Base-by-base conservation (phyloP, 2,797 vertebrate species). In the Dromococcyx pavoninus region DNA sequence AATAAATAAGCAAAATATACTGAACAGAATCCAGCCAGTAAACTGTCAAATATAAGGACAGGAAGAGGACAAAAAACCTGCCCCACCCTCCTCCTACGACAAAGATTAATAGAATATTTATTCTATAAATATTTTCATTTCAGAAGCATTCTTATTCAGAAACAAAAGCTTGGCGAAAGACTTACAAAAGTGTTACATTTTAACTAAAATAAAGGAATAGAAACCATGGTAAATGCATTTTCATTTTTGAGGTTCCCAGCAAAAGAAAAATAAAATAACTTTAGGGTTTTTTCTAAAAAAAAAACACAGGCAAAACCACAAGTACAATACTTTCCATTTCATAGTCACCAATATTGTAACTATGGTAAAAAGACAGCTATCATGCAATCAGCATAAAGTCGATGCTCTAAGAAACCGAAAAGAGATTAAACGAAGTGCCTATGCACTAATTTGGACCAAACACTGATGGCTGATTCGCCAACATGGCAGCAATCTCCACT, bases 121-220 rank as follows among this genome's bases (percentile, higher is more conserved):
- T 93, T 96, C 53, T 92, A 91, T 88, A 97, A 97, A 97, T 96
- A 96, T 97, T 97, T 97, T 96, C 81, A 77, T 96, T 97, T 97
- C 8, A 0, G 82, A 77, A 95, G 94, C 74, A 94, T 91, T 95
- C 96, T 97, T 96, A 92, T 96, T 96, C 93, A 95, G 74, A 95
- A 97, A 98, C 97, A 98, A 97, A 97, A 97, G 93, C 91, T 80
- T 94, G 95, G 87, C 96, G 94, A 95, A 94, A 92, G 69, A 87
- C 41, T 76, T 93, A 66, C 16, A 1, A 58, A 97, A 95, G 76
- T 73, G 95, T 27, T 91, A 75, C 53, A 88, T 69, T 92, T 94
- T 93, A 91, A 95, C 85, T 92, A 90, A 94, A 88, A 84, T 66
- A 95, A 97, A 95, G 83, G 70, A 97, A 95, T 17, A 89, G 22